Conservation (phyloP, 2,797 vertebrate genomes). For the Enteromius fasciolatus region DNA sequence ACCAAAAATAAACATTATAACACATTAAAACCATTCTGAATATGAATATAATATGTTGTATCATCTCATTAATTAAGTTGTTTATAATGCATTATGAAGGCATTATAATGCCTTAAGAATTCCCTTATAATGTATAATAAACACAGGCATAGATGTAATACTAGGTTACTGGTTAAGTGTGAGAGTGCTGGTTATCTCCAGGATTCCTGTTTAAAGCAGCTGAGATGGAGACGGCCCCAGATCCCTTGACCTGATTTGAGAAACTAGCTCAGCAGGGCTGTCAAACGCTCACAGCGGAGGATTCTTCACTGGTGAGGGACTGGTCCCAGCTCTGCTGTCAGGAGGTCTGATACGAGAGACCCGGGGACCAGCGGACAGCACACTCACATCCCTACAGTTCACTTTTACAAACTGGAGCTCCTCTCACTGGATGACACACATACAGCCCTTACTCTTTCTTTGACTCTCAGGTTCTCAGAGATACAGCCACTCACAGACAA, state of each 20-base stretch:
- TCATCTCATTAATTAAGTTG: too few species aligned
- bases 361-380: conserved; percentile 79
- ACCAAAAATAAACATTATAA: too few species aligned
- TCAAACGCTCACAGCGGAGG: conserved; percentile 76
- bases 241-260: conserved; percentile 82
- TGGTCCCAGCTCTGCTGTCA: conserved; percentile 82
- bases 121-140: too few species aligned
- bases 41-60: too few species aligned
- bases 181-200: conserved; percentile 27
- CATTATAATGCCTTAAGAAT: too few species aligned
- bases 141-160: too few species aligned
- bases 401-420: conserved; percentile 49
- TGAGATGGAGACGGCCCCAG: conserved; percentile 71
- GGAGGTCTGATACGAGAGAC: conserved; percentile 76
- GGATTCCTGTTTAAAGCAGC: conserved; percentile 41
- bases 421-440: conserved; percentile 68
- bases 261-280: conserved; percentile 81
- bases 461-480: neutral
- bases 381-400: conserved; percentile 69
- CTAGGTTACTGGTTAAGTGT: neutral
- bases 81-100: too few species aligned
- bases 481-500: neutral
- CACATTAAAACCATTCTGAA: too few species aligned
- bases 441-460: conserved; percentile 45
- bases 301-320: conserved; percentile 77